These are phyloP conservation scores for Gobio occitaniae DNA, from an alignment of 2,797 vertebrate genomes.

Conservation along the genomic window DNA sequence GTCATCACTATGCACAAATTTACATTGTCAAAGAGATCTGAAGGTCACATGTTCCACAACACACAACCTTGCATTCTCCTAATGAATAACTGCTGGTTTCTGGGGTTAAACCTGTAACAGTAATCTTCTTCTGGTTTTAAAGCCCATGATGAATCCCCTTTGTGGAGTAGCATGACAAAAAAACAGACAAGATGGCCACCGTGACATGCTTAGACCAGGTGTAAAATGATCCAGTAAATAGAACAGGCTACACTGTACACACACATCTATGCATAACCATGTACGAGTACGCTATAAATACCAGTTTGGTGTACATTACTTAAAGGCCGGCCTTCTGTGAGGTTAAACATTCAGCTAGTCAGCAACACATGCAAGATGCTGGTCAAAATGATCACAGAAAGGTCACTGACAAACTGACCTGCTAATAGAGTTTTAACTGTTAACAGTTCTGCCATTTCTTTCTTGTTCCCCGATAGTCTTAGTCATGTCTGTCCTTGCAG, in stretches of 20 bases:
- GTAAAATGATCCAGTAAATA: slow-evolving; percentile 63
- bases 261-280: slow-evolving; percentile 36
- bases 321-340: slow-evolving; percentile 35
- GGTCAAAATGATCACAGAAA: slow-evolving; percentile 31
- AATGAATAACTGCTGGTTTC: slow-evolving; percentile 5
- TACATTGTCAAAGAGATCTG: background rate
- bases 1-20: background rate
- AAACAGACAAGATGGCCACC: slow-evolving; percentile 61
- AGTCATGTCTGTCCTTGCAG: background rate
- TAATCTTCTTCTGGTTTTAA: slow-evolving; percentile 3
- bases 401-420: slow-evolving; percentile 10
- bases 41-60: slow-evolving; percentile 6
- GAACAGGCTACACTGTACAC: slow-evolving; percentile 63
- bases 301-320: slow-evolving; percentile 63
- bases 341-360: slow-evolving; percentile 33
- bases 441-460: background rate
- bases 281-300: slow-evolving; percentile 68
- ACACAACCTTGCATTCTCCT: background rate
- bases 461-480: background rate
- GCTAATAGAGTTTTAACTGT: background rate
- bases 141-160: background rate
- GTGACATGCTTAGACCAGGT: slow-evolving; percentile 58
- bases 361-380: background rate
- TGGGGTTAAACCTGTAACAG: slow-evolving; percentile 19
- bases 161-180: slow-evolving; percentile 5